phyloP scores from a whole-genome alignment of 1,140 invertebrate genomes.

The Bombyx mori region ASM3026992v2 NC_085117.1:4344001-4344500 shows the following conservation, averaged over 20 bases:
- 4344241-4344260: constrained; percentile 58
- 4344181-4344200: constrained; percentile 90
- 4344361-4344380: not conserved
- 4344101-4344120: no score
- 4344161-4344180: constrained; percentile 21
- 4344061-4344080: no score
- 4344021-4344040: no score
- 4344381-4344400: not conserved
- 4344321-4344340: not conserved
- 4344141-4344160: no score
- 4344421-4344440: no score
- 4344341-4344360: not conserved
- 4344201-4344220: constrained; percentile 88
- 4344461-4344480: no score
- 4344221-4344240: constrained; percentile 31
- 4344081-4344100: no score
- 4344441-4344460: no score
- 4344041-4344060: no score
- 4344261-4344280: constrained; percentile 70
- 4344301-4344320: not conserved
- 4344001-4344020: no score
- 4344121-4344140: no score
- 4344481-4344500: no score
- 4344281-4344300: constrained; percentile 62
- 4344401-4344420: not conserved